Evolutionary conservation across 2,113 vertebrate genomes (phyloP).

Genomic region (Cephalopholis sonnerati): DNA sequence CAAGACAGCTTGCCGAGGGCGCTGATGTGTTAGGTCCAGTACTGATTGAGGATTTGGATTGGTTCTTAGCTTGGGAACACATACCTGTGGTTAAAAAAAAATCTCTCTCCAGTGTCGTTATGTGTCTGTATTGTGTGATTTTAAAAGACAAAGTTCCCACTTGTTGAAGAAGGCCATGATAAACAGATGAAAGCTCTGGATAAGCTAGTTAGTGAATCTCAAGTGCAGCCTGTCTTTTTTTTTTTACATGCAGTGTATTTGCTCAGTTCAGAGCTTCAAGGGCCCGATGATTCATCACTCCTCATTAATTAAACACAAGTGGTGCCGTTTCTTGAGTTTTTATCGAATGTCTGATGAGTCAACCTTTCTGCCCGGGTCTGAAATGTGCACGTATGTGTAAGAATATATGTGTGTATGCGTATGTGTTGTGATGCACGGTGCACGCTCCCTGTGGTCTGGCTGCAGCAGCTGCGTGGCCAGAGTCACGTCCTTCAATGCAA

Average conservation of each 20-base stretch:
- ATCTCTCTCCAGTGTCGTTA: not conserved
- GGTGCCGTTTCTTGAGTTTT: not conserved
- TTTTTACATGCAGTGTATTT: not conserved
- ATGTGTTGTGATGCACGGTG: conserved; percentile 34
- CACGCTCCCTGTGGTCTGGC: conserved; percentile 78
- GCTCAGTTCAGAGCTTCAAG: not conserved
- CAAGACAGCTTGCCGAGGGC: too few species aligned
- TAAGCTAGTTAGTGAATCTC: not conserved
- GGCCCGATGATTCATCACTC: not conserved
- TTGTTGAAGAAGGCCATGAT: not conserved
- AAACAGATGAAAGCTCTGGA: not conserved
- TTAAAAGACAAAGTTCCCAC: not conserved
- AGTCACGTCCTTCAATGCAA: conserved; percentile 81
- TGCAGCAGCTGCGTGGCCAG: conserved; percentile 75
- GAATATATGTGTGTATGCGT: conserved; percentile 28
- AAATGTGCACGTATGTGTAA: conserved; percentile 17
- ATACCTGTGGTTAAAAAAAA: not conserved
- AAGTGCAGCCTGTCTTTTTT: not conserved
- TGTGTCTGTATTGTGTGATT: not conserved
- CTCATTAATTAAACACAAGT: conserved; percentile 34
- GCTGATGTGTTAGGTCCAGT: too few species aligned
- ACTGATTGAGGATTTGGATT: not conserved
- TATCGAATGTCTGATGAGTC: conserved; percentile 10
- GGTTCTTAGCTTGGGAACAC: not conserved
- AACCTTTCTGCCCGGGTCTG: conserved; percentile 8